A percentile compares a stretch with the other conserved stretches of the same genome.
Conservation (phyloP, 2,797 vertebrate species). For the Squalus acanthias region DNA sequence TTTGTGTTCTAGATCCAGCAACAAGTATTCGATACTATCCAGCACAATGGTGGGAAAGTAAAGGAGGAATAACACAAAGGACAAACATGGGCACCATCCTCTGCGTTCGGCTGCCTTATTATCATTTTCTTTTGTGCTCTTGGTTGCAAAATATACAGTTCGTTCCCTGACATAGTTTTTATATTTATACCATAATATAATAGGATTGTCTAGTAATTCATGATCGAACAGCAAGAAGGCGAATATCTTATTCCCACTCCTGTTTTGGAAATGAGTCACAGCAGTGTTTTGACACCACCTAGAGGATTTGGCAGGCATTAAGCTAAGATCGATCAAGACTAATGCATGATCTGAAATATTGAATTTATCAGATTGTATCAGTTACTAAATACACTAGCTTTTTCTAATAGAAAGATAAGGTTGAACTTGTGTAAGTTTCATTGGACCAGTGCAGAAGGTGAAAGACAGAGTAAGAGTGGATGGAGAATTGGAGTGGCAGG, state of each 20-base stretch:
- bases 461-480: not conserved
- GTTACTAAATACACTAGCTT: not conserved
- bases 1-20: no score
- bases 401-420: not conserved
- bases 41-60: no score
- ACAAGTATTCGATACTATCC: no score
- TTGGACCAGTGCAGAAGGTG: not conserved
- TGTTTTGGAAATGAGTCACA: not conserved
- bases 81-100: no score
- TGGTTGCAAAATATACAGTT: not conserved
- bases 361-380: not conserved
- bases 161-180: not conserved
- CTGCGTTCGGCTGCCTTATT: not conserved
- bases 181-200: not conserved
- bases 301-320: not conserved
- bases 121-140: not conserved
- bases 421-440: not conserved
- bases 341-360: not conserved
- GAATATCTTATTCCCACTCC: not conserved
- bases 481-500: not conserved
- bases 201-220: not conserved
- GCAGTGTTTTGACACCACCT: slow-evolving; percentile 22
- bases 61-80: no score
- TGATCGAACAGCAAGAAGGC: not conserved
- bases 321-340: not conserved